Evolutionary conservation across 2,797 vertebrate genomes (phyloP).

Genomic region (Enteromius paludinosus): DNA sequence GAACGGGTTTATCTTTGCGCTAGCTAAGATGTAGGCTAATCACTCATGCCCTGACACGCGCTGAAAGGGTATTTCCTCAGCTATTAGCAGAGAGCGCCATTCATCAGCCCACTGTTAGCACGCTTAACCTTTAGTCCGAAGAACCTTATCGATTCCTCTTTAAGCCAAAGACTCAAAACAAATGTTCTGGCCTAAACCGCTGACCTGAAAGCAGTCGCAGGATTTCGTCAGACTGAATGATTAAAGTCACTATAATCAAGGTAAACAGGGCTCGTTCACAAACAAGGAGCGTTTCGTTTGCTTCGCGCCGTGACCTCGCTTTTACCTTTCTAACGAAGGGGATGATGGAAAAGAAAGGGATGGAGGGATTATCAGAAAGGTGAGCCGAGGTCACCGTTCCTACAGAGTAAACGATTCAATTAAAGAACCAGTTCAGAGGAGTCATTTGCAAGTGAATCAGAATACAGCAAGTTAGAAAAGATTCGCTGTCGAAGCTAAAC

Average conservation of each 20-base stretch:
- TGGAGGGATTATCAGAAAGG: neutral
- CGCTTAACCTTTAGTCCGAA: constrained; percentile 72
- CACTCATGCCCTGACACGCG: constrained; percentile 57
- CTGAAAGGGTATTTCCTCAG: constrained; percentile 70
- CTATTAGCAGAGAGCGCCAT: constrained; percentile 66
- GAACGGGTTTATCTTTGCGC: constrained; percentile 55
- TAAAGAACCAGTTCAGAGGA: neutral
- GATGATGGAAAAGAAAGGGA: constrained; percentile 10
- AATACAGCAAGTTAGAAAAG: neutral
- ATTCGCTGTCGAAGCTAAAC: neutral
- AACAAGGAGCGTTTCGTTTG: constrained; percentile 15
- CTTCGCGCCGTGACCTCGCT: constrained; percentile 8
- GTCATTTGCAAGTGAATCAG: neutral
- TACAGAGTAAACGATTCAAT: neutral
- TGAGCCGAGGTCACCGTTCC: neutral
- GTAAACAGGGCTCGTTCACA: constrained; percentile 44
- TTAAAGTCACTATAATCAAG: constrained; percentile 46
- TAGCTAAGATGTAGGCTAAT: constrained; percentile 59
- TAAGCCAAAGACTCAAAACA: constrained; percentile 48
- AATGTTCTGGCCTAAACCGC: constrained; percentile 20
- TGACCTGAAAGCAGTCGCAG: constrained; percentile 7
- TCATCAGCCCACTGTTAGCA: constrained; percentile 67
- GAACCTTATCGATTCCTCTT: constrained; percentile 68
- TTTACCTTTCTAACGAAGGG: constrained; percentile 21
- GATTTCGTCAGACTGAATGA: constrained; percentile 24